Evolutionary conservation across 2,113 vertebrate genomes (phyloP).

Genomic region (Trochalopteron elliotii): DNA sequence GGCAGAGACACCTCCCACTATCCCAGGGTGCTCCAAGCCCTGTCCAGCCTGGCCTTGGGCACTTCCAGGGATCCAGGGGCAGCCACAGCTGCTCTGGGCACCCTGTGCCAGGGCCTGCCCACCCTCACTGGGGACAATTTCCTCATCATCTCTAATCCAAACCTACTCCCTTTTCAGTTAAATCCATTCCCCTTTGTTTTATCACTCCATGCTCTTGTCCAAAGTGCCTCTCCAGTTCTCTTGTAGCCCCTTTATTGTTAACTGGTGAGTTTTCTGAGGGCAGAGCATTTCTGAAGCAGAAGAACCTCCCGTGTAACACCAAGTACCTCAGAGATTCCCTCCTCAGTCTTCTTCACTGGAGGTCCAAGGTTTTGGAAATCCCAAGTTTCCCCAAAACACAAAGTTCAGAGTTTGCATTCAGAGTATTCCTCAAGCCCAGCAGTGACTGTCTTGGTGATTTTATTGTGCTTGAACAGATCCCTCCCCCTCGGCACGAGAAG

Average conservation of each 20-base stretch:
- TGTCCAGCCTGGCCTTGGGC: accelerated
- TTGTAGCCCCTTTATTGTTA: background rate
- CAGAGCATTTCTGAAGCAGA: background rate
- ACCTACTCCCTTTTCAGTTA: background rate
- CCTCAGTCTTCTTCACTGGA: background rate
- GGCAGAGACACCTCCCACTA: background rate
- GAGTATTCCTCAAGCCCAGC: background rate
- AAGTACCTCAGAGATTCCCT: background rate
- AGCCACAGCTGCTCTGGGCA: background rate
- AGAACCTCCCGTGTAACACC: background rate
- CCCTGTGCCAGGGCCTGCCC: accelerated
- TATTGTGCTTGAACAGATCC: background rate
- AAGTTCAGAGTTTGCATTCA: background rate
- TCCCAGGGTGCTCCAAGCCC: background rate
- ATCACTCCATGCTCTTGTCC: background rate
- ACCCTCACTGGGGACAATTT: background rate
- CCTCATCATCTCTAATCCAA: background rate
- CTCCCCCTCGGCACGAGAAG: background rate
- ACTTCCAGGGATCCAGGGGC: background rate
- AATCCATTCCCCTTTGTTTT: background rate
- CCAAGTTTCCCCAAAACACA: background rate
- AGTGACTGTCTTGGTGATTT: background rate
- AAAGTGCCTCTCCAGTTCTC: background rate
- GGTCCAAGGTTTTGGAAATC: background rate
- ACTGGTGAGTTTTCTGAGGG: background rate